Evolutionary conservation across 2,888 invertebrate species (phyloP), one percentile per base, ranked within the genome.

Genomic region (Idaea straminata): DNA sequence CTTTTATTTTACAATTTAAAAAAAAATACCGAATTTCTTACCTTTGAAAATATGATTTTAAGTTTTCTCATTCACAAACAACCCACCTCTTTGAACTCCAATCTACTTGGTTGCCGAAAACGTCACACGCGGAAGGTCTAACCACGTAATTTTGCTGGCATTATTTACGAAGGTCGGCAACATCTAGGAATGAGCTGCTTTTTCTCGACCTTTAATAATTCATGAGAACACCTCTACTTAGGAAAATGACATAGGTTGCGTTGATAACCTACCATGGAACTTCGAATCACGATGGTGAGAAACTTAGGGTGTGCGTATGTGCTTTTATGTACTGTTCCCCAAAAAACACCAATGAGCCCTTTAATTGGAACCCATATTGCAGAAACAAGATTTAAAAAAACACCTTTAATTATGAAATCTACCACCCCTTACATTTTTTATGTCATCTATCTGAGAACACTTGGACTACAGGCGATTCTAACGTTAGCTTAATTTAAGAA

Each of bases 201-300:
- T 68, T 66, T 64, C 64, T 58, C 16, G 64, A 62, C n/a, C 35
- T 61, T 68, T 64, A 68, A 68, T 68, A 68, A 68, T 68, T 68
- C 68, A 68, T 68, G 65, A 68, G 66, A 59, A 47, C 57, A 38
- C 61, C 35, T 47, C 65, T 57, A 62, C 35, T 59, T 62, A 66
- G 68, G 68, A 64, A 66, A 64, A 68, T 68, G 64, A 64, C 59
- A 60, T 59, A 25, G 62, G 13, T 60, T 47, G 13, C 4, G 47
- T 47, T 47, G 47, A 47, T 47, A 47, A 47, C 47, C 6, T 10
- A 7, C 13, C 4, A 13, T 47, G 13, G 13, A 47, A 10, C 4
- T 10, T 4, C 13, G 7, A 13, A 13, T 0, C 47, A 47, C 47
- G 47, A 0, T 10, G 47, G 7, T 4, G 10, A 10, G 7, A 13